These are phyloP conservation scores for Valencia hispanica DNA, from an alignment of 2,797 vertebrate genomes.

Conservation along the genomic window DNA sequence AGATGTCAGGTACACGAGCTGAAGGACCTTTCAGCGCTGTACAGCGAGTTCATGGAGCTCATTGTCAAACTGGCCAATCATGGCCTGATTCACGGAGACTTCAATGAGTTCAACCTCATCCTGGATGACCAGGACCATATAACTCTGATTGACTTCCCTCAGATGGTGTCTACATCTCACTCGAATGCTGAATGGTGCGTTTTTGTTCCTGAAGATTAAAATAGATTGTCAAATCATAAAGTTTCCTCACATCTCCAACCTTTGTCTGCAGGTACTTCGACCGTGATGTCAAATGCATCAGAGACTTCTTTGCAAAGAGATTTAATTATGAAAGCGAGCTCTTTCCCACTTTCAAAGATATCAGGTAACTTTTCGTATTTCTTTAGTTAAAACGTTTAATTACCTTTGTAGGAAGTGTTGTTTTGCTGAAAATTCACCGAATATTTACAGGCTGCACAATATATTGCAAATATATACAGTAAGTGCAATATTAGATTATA, in stretches of 20 bases:
- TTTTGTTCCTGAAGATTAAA: neutral
- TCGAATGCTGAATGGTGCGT: slow-evolving; percentile 93
- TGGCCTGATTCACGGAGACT: slow-evolving; percentile 97
- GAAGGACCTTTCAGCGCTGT: slow-evolving; percentile 88
- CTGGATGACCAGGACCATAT: slow-evolving; percentile 90
- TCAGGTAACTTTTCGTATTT: slow-evolving; percentile 81
- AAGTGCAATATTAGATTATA: neutral
- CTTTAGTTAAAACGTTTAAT: neutral
- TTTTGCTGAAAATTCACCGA: neutral
- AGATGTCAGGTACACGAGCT: slow-evolving; percentile 90
- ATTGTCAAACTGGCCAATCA: slow-evolving; percentile 94
- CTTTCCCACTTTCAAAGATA: slow-evolving; percentile 90
- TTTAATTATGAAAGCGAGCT: slow-evolving; percentile 94
- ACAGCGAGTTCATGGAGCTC: slow-evolving; percentile 96
- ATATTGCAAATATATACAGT: neutral
- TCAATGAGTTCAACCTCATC: slow-evolving; percentile 98
- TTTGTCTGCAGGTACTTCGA: slow-evolving; percentile 91
- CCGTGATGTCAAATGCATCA: slow-evolving; percentile 94
- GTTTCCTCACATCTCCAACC: slow-evolving; percentile 11
- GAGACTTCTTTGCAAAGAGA: slow-evolving; percentile 91
- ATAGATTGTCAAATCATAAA: neutral
- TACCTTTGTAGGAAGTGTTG: neutral
- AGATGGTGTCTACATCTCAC: slow-evolving; percentile 98
- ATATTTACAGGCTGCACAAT: neutral
- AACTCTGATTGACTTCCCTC: slow-evolving; percentile 98